Evolutionary conservation across 2,888 invertebrate genomes (phyloP), one percentile per base, ranked within the genome.

Genomic region (Cristatella mucedo): DNA sequence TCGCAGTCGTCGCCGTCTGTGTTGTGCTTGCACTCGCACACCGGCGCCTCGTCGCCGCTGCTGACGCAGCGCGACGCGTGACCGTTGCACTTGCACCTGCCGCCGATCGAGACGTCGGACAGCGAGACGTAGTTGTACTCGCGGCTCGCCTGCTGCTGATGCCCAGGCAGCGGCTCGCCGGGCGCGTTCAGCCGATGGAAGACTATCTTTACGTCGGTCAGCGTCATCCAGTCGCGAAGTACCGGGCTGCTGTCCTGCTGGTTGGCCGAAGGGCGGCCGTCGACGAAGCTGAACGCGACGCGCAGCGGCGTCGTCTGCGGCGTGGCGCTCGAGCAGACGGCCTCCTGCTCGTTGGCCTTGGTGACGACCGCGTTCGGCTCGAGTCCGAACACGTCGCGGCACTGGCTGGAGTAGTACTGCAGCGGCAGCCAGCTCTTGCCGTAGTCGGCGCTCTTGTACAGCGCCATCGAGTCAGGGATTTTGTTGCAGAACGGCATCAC

Each of bases 61-160:
- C 45, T 45, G 39, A 57, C 47, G 68, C 91, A 93, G 49, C 80
- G 75, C 48, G 85, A 82, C 46, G 87, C 89, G 69, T 93, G 91
- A 33, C 95, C 95, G 71, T 97, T 97, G 70, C 97, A 97, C 75
- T 97, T 97, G 73, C 97, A 97, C 29, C 95, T 77, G 29, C 95
- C 95, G 45, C 95, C 93, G 47, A 93, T 87, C 34, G 91, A 82
- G 63, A 95, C 82, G 70, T 95, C 93, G n/a, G 91, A 70, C 47
- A 97, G 82, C 21, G 93, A 84, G 46, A 60, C 61, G 48, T 57
- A 61, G 43, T 58, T 56, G 44, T 57, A 56, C 37, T 40, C 42
- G n/a, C n/a, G n/a, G n/a, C n/a, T n/a, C n/a, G n/a, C n/a, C n/a
- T n/a, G n/a, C n/a, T n/a, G n/a, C n/a, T n/a, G n/a, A n/a, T n/a